Base-by-base conservation (phyloP, 2,888 invertebrate genomes). In the Sclerodermus sp. region DNA sequence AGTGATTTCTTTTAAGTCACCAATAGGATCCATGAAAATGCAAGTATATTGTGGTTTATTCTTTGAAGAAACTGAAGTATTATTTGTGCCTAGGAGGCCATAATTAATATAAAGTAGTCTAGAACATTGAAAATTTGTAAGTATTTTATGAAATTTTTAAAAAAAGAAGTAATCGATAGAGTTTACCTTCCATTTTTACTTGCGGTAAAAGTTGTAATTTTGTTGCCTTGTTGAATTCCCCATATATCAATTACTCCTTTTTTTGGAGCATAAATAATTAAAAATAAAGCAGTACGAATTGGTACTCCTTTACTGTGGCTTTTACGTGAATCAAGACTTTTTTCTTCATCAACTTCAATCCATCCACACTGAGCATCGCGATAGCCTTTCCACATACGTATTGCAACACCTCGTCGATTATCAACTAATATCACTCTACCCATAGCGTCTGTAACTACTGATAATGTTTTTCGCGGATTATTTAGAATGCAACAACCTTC, bases 331-430 rank as follows among this genome's bases (percentile, higher is more conserved):
- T 55, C 44, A 12, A 60, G 52, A 47, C 71, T 76, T 51, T 76
- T 79, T 54, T 85, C 85, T 69, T 92, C 91, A 30, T 83, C 82
- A 1, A 92, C 90, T 79, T 93, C 90, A 37, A 97, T 81, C 85
- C 96, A 98, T 1, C 92, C 93, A 74, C 95, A 93, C 74, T 97
- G 92, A 0, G 97, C 96, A 74, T 97, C 94, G 44, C 97, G 83
- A 77, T 95, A 98, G 2, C 98, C 97, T 81, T 97, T 97, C 85
- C 96, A 95, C 71, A 96, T 87, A 45, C 93, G 83, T 34, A 96
- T 79, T 17, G 91, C 86, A 45, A 90, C 83, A 1, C 95, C 93
- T 59, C 85, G 85, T 42, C 83, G 83, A 12, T 91, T 86, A 78
- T 98, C 96, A 30, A 98, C 79, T 13, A 99, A 81, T 38, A 90